Percentiles rank a stretch among this genome's conserved stretches.
Conservation (phyloP, 2,113 vertebrate species). For the Antennarius striatus region DNA sequence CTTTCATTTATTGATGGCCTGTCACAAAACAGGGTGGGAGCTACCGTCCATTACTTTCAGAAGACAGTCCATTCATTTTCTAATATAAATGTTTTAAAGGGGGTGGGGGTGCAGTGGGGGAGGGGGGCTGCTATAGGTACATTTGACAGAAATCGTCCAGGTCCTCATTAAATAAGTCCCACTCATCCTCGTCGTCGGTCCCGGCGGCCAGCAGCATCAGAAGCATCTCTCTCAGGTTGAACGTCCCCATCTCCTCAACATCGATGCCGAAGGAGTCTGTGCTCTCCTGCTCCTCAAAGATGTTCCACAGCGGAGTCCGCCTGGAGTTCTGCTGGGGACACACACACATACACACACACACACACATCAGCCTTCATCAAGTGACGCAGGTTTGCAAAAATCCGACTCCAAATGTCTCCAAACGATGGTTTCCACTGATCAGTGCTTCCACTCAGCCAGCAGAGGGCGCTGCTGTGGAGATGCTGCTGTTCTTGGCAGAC, state of each 20-base stretch:
- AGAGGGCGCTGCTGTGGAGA: too few relatives aligned
- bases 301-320: too few relatives aligned
- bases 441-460: too few relatives aligned
- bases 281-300: too few relatives aligned
- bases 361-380: too few relatives aligned
- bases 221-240: constrained; percentile 98
- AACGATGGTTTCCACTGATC: too few relatives aligned
- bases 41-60: constrained; percentile 88
- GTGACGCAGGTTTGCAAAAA: too few relatives aligned
- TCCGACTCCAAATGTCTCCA: too few relatives aligned
- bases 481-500: too few relatives aligned
- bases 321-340: constrained; percentile 86
- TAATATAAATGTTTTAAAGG: constrained; percentile 64
- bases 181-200: constrained; percentile 95
- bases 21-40: constrained; percentile 88
- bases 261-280: constrained; percentile 90
- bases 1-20: constrained; percentile 84
- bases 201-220: constrained; percentile 97
- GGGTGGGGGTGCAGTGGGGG: constrained; percentile 28
- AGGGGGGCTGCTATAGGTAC: constrained; percentile 95
- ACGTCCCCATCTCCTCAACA: constrained; percentile 95
- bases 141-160: constrained; percentile 97
- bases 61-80: constrained; percentile 85
- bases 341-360: too few relatives aligned
- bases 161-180: too few relatives aligned